Base-by-base conservation (phyloP, 2,113 vertebrate genomes). In the Calyptomena viridis region DNA sequence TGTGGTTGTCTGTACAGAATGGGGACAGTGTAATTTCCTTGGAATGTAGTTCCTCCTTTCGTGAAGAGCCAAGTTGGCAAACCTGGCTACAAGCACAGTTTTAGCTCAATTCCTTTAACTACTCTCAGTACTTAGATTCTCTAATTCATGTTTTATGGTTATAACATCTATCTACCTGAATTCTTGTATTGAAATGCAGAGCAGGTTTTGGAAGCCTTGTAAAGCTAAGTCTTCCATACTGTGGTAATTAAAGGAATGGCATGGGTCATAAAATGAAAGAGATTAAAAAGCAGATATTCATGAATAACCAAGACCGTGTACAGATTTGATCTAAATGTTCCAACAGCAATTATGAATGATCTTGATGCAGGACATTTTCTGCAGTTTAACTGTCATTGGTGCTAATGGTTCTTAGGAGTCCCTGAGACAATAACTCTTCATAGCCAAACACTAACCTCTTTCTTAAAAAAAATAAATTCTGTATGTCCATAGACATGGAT, bases 211-310 rank as follows among this genome's bases (percentile, higher is more conserved):
- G 95, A 79, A 92, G 42, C 30, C 28, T 89, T 97, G 81, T 95
- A 96, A 77, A 84, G 79, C 55, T 97, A 93, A 95, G 90, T 90
- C 89, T 96, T 95, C 89, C 88, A 88, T 85, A 91, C 74, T 88
- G 76, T 84, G 82, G 88, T 83, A 95, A 97, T 91, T 95, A 93
- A 94, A 91, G 87, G 90, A 97, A 96, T 91, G 87, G 50, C 88
- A 93, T 69, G 95, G 94, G 94, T 91, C 90, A 86, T 96, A 95
- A 95, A 96, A 95, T 77, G 75, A 84, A 83, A 91, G 87, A 94
- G 82, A 95, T 94, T 94, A 91, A 95, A 93, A 95, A 87, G 79
- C 72, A 94, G 90, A 96, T 88, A 92, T 66, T 82, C 73, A 47
- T 13, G 72, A 90, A 72, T 86, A 96, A 95, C 93, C 78, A 93